Base-by-base conservation (phyloP, 2,888 invertebrate genomes). In the Scaptomyza reducta region DNA sequence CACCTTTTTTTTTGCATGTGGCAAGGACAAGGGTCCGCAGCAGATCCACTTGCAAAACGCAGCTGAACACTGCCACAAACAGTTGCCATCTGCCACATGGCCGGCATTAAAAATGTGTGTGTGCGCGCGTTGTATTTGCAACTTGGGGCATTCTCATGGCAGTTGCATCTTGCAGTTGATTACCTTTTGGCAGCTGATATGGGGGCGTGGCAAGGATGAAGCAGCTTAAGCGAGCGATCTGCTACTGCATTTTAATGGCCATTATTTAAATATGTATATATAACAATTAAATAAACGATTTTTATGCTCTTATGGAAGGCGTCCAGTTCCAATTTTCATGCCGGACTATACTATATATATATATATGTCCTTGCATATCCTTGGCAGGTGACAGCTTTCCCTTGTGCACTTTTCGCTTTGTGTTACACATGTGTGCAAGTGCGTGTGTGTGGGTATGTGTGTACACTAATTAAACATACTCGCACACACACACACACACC, bases 231-330 rank as follows among this genome's bases (percentile, higher is more conserved):
- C 54, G 64, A 35, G 56, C 64, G 73, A 77, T 86, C 55, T 65
- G 77, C 75, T 66, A 55, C 82, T 78, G 79, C 59, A 65, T 66
- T 76, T 87, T 82, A 87, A 83, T 87, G 88, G 75, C 68, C 67
- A 78, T 86, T 86, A 78, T 83, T 86, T 86, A 88, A 84, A 83
- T 76, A 83, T 88, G 80, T 88, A 88, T 88, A 83, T 80, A 83
- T 88, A 73, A 78, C 88, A 88, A 84, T 84, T 84, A 84, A 88
- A 88, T 82, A 72, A 87, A 82, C 82, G 85, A 74, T 71, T 81
- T 81, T 65, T 61, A 66, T 71, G 66, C 82, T 70, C 82, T 76
- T 81, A 67, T 62, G 31, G 9, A 6, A 10, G 49, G 70, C 66
- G 70, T 46, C 33, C 65, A 55, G 59, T 42, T 69, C 13, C 73